Evolutionary conservation across 2,888 invertebrate species (phyloP), one percentile per base, ranked within the genome.

Genomic region (Anticlea derivata): DNA sequence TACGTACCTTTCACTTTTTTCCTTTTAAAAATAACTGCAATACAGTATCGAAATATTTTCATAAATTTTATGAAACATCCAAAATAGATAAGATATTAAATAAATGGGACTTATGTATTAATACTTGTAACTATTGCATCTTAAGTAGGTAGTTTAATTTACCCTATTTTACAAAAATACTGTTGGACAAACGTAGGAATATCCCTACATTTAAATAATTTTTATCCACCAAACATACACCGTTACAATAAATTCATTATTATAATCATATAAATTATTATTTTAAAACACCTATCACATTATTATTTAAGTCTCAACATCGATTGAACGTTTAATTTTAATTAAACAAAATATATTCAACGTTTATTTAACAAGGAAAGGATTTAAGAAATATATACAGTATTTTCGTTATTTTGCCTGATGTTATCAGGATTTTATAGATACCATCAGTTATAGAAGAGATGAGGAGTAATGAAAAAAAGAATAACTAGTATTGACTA

Each of bases 221-320:
- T 55, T 61, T 65, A 61, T 58, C 57, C 61, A 58, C 63, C 63
- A 57, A 63, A 59, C 58, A 58, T 58, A 65, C 61, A 63, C 58
- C 11, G 17, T 61, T 39, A 52, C 52, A 52, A 65, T 60, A 72
- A 73, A 70, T 73, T 70, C 59, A 60, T 66, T 68, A 67, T 62
- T 61, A 63, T 63, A 65, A 67, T 64, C 55, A 62, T 66, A 66
- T 58, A 71, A 73, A 75, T 70, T 61, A 73, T 59, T 64, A 60
- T 63, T 58, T 78, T 70, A 71, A 77, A 76, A 78, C 78, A 77
- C 78, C 78, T 81, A 81, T 81, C 79, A 81, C 80, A 80, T 68
- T 77, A 74, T 77, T 67, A 72, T 70, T 75, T 73, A 68, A 80
- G 77, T 80, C 79, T 80, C 73, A 80, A 80, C 78, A 80, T 74